phyloP scores from a whole-genome alignment of 2,888 invertebrate genomes.

The Melitaea athalia region DNA sequence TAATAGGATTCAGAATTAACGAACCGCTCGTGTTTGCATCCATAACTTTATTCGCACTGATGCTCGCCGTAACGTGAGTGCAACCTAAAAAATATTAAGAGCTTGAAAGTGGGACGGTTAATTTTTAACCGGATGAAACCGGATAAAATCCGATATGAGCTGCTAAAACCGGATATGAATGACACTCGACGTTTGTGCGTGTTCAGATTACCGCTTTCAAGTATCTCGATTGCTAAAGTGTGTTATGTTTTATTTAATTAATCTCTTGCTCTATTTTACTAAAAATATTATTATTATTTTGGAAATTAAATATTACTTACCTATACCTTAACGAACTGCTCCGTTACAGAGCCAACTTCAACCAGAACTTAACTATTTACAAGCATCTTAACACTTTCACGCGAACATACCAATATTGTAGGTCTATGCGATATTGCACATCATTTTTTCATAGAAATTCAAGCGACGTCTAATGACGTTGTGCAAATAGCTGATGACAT shows the following conservation, averaged over 20 bases:
- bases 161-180: background rate
- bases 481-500: too few species aligned
- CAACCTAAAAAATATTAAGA: conserved; percentile 2
- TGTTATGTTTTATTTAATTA: background rate
- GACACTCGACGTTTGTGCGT: background rate
- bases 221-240: background rate
- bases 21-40: conserved; percentile 10
- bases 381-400: too few species aligned
- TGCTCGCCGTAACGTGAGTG: conserved; percentile 5
- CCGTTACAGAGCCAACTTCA: too few species aligned
- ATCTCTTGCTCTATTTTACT: background rate
- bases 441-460: too few species aligned
- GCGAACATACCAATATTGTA: too few species aligned
- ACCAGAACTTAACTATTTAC: too few species aligned
- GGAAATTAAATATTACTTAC: too few species aligned
- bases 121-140: conserved; percentile 5
- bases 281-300: too few species aligned
- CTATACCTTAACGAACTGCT: background rate
- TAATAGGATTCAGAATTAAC: conserved; percentile 3
- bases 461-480: too few species aligned
- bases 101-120: background rate
- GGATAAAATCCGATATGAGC: background rate
- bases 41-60: conserved; percentile 6
- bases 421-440: too few species aligned
- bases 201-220: background rate